Percentiles rank a stretch among this genome's conserved stretches.
Evolutionary conservation across 2,888 invertebrate species (phyloP).

Genomic region (Drosophila formosana): DNA sequence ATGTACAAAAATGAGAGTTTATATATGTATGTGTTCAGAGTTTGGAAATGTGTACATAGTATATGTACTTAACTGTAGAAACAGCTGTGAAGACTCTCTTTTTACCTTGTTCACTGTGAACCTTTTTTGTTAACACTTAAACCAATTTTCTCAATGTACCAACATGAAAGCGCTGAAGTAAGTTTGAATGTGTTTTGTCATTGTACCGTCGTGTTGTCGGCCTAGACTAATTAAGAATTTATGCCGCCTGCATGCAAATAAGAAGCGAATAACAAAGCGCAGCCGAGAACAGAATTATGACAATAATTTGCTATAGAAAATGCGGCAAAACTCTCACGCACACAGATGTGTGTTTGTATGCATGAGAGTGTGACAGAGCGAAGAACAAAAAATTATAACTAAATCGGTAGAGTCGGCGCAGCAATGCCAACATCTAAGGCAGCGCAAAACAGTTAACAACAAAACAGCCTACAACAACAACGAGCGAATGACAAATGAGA

Average conservation of each 20-base stretch:
- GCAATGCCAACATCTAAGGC: constrained; percentile 40
- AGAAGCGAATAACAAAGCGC: constrained; percentile 46
- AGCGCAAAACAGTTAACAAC: constrained; percentile 68
- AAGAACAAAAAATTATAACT: constrained; percentile 61
- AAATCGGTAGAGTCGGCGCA: constrained; percentile 51
- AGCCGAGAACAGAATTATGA: constrained; percentile 58
- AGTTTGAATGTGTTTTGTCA: constrained; percentile 12
- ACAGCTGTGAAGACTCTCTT: constrained; percentile 8
- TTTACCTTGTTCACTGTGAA: constrained; percentile 9
- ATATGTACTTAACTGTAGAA: background rate
- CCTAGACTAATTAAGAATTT: constrained; percentile 76
- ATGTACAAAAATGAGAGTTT: too few species aligned
- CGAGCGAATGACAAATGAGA: constrained; percentile 38
- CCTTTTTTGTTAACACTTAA: background rate
- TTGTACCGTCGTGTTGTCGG: constrained; percentile 47
- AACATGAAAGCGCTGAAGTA: constrained; percentile 6
- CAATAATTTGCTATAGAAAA: constrained; percentile 76
- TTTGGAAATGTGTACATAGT: background rate
- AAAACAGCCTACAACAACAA: constrained; percentile 32
- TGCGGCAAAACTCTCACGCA: constrained; percentile 53
- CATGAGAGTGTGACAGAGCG: constrained; percentile 46
- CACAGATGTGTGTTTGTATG: constrained; percentile 44
- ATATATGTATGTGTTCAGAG: background rate
- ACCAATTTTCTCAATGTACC: constrained; percentile 14
- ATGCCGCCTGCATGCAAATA: constrained; percentile 65